phyloP scores from a whole-genome alignment of 2,113 vertebrate genomes.

The Atractosteus spatula region DNA sequence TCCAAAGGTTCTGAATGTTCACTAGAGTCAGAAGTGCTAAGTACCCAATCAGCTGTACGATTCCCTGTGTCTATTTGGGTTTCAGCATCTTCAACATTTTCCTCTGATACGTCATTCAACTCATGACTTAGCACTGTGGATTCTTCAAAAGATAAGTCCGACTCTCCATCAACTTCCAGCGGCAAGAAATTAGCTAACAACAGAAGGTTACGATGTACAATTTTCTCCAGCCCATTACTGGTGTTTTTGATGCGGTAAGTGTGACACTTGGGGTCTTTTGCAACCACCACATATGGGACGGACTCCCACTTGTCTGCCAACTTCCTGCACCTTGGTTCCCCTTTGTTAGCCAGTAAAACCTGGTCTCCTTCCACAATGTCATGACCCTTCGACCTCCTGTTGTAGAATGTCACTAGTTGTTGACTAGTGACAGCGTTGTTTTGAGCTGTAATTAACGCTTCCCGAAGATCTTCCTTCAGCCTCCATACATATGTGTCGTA shows the following conservation, averaged over 20 bases:
- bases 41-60: too few species aligned
- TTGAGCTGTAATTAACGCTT: constrained; percentile 16
- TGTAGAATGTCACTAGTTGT: constrained; percentile 10
- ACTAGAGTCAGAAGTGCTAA: too few species aligned
- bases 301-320: constrained; percentile 22
- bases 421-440: constrained; percentile 12
- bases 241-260: constrained; percentile 6
- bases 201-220: constrained; percentile 3
- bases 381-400: constrained; percentile 12
- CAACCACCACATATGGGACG: constrained; percentile 8
- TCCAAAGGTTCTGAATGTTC: too few species aligned
- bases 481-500: constrained; percentile 15
- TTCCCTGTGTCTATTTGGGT: too few species aligned
- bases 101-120: background rate
- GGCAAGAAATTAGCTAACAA: constrained; percentile 13
- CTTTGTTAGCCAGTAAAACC: constrained; percentile 20
- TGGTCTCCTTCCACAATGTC: constrained; percentile 15
- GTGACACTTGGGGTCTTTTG: constrained; percentile 15
- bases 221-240: constrained; percentile 4
- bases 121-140: background rate
- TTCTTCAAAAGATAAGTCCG: background rate
- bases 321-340: constrained; percentile 12
- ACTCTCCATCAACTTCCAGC: background rate
- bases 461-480: constrained; percentile 16
- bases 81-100: background rate